Conservation (phyloP, 2,797 vertebrate genomes). For the Gallinago solitaria region DNA sequence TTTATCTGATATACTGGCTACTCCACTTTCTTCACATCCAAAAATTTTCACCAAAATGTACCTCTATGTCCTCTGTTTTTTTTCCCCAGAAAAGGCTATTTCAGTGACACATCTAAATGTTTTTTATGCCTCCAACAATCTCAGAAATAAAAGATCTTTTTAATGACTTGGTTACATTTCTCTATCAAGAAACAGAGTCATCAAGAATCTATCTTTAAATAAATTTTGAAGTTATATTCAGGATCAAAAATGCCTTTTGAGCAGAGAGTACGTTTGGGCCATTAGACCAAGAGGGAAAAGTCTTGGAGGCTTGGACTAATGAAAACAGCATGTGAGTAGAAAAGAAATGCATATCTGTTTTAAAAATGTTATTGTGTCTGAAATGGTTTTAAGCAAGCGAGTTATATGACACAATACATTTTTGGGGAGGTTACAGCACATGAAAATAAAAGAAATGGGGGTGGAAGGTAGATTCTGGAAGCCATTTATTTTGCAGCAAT, state of each 20-base stretch:
- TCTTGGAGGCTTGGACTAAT: not conserved
- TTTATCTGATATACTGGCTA: not conserved
- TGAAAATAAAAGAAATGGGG: not conserved
- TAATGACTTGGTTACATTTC: not conserved
- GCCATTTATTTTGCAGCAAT: not conserved
- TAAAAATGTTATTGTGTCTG: not conserved
- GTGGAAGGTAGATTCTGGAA: not conserved
- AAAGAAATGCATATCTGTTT: not conserved
- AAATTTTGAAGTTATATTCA: not conserved
- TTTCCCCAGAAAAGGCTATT: not conserved
- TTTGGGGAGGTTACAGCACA: not conserved
- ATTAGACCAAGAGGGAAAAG: not conserved
- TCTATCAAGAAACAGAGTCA: not conserved
- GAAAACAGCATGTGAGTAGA: slow-evolving; percentile 26
- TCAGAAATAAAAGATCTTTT: not conserved
- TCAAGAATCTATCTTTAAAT: not conserved
- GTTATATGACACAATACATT: not conserved
- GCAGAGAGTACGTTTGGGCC: not conserved
- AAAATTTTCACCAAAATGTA: not conserved
- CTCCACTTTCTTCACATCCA: not conserved
- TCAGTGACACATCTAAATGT: not conserved
- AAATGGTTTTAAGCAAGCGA: not conserved
- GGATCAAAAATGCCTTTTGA: not conserved
- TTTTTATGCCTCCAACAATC: not conserved
- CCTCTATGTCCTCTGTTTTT: too few species aligned